Conservation (phyloP, 2,888 invertebrate species). For the Macrophya annulata region DNA sequence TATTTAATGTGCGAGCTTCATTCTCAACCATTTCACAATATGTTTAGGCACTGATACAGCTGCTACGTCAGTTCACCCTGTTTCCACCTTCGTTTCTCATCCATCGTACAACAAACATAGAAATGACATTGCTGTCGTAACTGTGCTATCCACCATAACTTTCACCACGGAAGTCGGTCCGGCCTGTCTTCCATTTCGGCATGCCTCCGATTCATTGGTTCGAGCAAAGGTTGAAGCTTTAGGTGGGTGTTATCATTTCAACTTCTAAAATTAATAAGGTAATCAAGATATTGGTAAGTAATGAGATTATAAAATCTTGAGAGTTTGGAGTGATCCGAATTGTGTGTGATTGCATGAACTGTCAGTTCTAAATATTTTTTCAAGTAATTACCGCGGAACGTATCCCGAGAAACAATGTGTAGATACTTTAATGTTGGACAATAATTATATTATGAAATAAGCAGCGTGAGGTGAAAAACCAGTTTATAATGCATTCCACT, state of each 20-base stretch:
- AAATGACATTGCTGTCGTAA: constrained; percentile 83
- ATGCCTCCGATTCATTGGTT: constrained; percentile 68
- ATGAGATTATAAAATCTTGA: too few relatives aligned
- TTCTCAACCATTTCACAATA: neutral
- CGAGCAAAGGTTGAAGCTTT: constrained; percentile 69
- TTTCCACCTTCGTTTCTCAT: constrained; percentile 79
- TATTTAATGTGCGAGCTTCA: neutral
- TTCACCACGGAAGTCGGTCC: constrained; percentile 83
- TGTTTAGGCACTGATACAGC: constrained; percentile 80
- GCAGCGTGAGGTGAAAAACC: too few relatives aligned
- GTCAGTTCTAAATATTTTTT: too few relatives aligned
- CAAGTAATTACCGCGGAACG: too few relatives aligned
- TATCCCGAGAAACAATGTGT: too few relatives aligned
- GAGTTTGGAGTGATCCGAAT: too few relatives aligned
- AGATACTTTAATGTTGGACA: too few relatives aligned
- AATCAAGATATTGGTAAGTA: too few relatives aligned
- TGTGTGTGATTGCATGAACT: too few relatives aligned
- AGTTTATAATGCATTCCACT: too few relatives aligned
- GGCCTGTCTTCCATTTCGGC: constrained; percentile 84
- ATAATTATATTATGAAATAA: too few relatives aligned
- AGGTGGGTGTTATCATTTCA: constrained; percentile 65
- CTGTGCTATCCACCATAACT: constrained; percentile 75
- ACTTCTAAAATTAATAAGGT: too few relatives aligned
- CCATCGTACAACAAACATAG: constrained; percentile 72
- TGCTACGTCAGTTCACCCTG: constrained; percentile 77